Evolutionary conservation across 2,888 invertebrate genomes (phyloP), one percentile per base, ranked within the genome.

Genomic region (Cheilosia vernalis): DNA sequence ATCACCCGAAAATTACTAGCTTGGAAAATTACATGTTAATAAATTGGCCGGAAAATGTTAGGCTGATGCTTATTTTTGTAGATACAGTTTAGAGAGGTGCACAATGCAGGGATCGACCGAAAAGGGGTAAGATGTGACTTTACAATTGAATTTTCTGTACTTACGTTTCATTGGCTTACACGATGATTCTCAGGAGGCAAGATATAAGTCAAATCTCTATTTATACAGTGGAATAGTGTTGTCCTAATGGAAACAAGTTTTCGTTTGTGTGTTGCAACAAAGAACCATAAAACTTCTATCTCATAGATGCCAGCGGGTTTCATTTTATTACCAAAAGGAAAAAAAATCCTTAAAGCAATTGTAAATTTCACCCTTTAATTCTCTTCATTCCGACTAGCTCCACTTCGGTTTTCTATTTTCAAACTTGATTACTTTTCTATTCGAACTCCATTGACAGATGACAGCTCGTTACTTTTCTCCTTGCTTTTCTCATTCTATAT

Each of bases 21-120:
- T 84, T 88, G 88, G 88, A 88, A 88, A 88, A 88, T 88, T 88
- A 87, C 87, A 88, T 88, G 87, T 88, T 88, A 88, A 88, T 88
- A 87, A 88, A 88, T 88, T 88, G 87, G 87, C 87, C 87, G 87
- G 87, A 88, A 88, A 74, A 85, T 81, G 72, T 76, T 85, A 44
- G 80, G 53, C 61, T 80, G 37, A 37, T 37, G 70, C 53, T 55
- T 60, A 51, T 60, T 56, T 69, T 56, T 69, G 49, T 13, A n/a
- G 49, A 66, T 64, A 67, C 3, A 51, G 27, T 61, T 60, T 60
- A n/a, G 27, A 42, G 55, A 27, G 44, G n/a, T 72, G 47, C 9
- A 49, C n/a, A 24, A 17, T 42, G 27, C 5, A 4, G 1, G 7
- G 0, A 4, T 72, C 17, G 60, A 37, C 6, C 30, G 10, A 49